Percentiles rank a stretch among this genome's conserved stretches.
Evolutionary conservation across 2,888 invertebrate genomes (phyloP).

Genomic region (Hartigia nigra): DNA sequence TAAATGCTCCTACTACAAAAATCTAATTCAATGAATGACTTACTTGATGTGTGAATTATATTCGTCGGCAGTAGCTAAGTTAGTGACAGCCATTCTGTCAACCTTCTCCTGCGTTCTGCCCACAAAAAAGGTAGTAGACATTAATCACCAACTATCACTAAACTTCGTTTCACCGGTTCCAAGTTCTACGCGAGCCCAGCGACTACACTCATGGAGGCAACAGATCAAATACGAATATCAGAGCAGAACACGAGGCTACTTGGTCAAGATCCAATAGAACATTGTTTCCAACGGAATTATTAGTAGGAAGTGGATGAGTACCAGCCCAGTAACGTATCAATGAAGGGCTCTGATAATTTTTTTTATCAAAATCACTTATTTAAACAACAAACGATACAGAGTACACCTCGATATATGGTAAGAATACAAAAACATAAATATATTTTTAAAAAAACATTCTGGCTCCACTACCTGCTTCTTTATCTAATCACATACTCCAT

Average conservation of each 20-base stretch:
- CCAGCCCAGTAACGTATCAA: neutral
- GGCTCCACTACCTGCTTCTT: neutral
- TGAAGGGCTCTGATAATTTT: neutral
- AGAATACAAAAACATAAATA: neutral
- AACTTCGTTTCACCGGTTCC: neutral
- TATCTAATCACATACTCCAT: neutral
- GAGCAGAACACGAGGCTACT: constrained; percentile 2
- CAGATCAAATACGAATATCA: neutral
- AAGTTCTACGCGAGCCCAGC: constrained; percentile 39
- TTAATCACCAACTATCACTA: neutral
- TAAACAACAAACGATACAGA: neutral
- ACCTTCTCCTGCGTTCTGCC: constrained; percentile 13
- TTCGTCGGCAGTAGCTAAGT: constrained; percentile 68
- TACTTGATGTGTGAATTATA: constrained; percentile 68
- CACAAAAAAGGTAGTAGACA: constrained; percentile 4
- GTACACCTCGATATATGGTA: neutral
- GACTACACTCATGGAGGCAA: constrained; percentile 33
- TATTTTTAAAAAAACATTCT: neutral
- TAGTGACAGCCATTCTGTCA: constrained; percentile 68
- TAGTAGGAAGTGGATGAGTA: neutral
- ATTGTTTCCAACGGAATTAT: constrained; percentile 2
- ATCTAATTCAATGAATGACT: constrained; percentile 30
- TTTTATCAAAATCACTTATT: neutral
- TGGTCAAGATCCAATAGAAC: neutral
- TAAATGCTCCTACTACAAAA: neutral